phyloP scores from a whole-genome alignment of 2,888 invertebrate species.

The Rhodophaea formosa region DNA sequence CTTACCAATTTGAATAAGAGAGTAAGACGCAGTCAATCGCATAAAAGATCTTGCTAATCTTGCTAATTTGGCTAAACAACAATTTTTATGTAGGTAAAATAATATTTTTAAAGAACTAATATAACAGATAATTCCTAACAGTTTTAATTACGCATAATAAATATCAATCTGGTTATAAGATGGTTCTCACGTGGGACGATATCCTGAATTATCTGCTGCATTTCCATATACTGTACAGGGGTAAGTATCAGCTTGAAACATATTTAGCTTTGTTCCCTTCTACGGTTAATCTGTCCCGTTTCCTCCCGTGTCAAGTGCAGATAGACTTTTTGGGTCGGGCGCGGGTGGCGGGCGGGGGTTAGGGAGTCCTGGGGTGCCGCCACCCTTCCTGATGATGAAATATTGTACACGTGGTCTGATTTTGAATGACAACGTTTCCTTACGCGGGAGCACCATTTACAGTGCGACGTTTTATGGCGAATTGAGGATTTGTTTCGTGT shows the following conservation, averaged over 20 bases:
- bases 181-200: background rate
- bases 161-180: too few species aligned
- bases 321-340: slow-evolving; percentile 78
- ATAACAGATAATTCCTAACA: too few species aligned
- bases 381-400: slow-evolving; percentile 84
- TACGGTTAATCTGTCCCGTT: slow-evolving; percentile 81
- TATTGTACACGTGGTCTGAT: slow-evolving; percentile 88
- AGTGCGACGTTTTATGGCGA: slow-evolving; percentile 72
- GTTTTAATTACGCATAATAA: too few species aligned
- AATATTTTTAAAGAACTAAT: too few species aligned
- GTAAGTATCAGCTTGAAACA: slow-evolving; percentile 78
- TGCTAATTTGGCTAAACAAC: too few species aligned
- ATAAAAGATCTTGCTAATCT: too few species aligned
- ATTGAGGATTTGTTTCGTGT: slow-evolving; percentile 64
- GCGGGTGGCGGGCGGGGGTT: slow-evolving; percentile 40
- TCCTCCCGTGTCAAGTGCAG: slow-evolving; percentile 81
- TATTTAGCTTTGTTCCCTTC: slow-evolving; percentile 81
- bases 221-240: slow-evolving; percentile 53
- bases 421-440: slow-evolving; percentile 85
- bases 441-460: slow-evolving; percentile 63
- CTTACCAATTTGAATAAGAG: too few species aligned
- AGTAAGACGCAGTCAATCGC: too few species aligned
- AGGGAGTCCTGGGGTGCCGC: slow-evolving; percentile 44
- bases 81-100: too few species aligned
- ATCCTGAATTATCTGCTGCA: slow-evolving; percentile 41